phyloP scores from a whole-genome alignment of 1,140 invertebrate species.

The Drosophila nasuta region DNA sequence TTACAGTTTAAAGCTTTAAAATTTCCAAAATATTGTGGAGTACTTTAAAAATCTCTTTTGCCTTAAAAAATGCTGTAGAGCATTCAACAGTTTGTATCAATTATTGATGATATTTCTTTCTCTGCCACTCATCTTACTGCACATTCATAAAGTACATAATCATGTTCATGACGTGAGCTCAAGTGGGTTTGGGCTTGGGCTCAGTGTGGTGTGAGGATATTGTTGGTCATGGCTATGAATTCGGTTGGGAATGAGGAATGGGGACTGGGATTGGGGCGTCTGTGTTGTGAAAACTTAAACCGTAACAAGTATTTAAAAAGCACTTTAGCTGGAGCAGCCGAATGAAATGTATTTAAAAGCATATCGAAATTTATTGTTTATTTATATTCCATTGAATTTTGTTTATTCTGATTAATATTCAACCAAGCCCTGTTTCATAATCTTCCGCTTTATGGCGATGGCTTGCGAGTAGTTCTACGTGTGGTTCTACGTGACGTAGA shows the following conservation, averaged over 20 bases:
- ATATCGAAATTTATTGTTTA: slow-evolving; percentile 63
- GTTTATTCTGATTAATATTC: slow-evolving; percentile 58
- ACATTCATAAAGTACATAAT: slow-evolving; percentile 83
- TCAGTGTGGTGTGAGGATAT: neutral
- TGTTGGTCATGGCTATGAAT: slow-evolving; percentile 12
- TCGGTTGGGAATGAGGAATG: slow-evolving; percentile 1
- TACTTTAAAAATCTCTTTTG: no score
- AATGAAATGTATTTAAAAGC: slow-evolving; percentile 58
- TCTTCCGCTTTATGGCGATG: neutral
- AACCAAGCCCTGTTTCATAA: slow-evolving; percentile 18
- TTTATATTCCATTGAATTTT: slow-evolving; percentile 38
- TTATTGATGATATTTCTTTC: neutral
- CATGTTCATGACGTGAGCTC: slow-evolving; percentile 79
- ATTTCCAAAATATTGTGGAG: neutral
- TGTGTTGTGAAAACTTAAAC: slow-evolving; percentile 74
- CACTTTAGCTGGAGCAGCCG: slow-evolving; percentile 57
- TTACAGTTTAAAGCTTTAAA: no score
- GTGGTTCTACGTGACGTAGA: neutral
- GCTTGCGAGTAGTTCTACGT: neutral
- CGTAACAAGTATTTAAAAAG: slow-evolving; percentile 80
- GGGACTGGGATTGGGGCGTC: slow-evolving; percentile 16
- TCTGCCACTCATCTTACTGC: slow-evolving; percentile 51
- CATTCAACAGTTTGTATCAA: neutral
- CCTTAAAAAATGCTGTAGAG: neutral
- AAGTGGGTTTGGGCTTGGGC: slow-evolving; percentile 52